phyloP scores from a whole-genome alignment of 1,140 invertebrate genomes.

The Plectrocnemia conspersa region DNA sequence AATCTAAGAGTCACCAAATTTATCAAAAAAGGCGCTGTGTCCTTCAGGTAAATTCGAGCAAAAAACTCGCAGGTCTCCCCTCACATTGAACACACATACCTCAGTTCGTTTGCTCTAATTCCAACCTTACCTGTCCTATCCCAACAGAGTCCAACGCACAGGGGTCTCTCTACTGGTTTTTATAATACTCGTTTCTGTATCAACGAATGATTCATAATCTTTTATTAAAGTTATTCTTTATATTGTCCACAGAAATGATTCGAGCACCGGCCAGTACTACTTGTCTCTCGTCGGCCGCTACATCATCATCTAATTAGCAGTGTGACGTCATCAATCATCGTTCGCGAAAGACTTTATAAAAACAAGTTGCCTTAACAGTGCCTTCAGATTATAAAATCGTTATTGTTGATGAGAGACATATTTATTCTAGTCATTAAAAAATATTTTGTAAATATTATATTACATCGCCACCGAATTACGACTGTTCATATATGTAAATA shows the following conservation, averaged over 20 bases:
- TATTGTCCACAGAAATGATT: conserved; percentile 22
- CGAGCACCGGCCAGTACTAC: conserved; percentile 28
- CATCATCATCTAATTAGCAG: conserved; percentile 10
- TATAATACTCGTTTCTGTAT: conserved; percentile 33
- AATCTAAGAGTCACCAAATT: conserved; percentile 13
- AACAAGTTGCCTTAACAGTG: conserved; percentile 9
- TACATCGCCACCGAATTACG: too few species aligned
- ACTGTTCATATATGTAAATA: too few species aligned
- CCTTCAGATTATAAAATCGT: conserved; percentile 3
- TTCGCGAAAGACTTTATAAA: conserved; percentile 1
- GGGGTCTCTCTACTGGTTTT: conserved; percentile 28
- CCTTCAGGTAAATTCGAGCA: conserved; percentile 20
- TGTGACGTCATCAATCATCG: conserved; percentile 23
- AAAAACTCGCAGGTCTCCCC: neutral
- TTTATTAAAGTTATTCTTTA: conserved; percentile 11
- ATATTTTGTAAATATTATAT: conserved; percentile 27
- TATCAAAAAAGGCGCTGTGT: conserved; percentile 4
- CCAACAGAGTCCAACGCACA: conserved; percentile 21
- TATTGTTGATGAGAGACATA: conserved; percentile 24
- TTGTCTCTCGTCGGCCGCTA: conserved; percentile 13
- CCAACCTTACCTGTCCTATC: conserved; percentile 30
- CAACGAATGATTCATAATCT: neutral
- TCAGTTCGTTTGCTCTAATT: conserved; percentile 24
- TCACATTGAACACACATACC: neutral
- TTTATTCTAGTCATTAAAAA: conserved; percentile 32